phyloP scores from a whole-genome alignment of 2,888 invertebrate genomes.

The Chironomus riparius region DNA sequence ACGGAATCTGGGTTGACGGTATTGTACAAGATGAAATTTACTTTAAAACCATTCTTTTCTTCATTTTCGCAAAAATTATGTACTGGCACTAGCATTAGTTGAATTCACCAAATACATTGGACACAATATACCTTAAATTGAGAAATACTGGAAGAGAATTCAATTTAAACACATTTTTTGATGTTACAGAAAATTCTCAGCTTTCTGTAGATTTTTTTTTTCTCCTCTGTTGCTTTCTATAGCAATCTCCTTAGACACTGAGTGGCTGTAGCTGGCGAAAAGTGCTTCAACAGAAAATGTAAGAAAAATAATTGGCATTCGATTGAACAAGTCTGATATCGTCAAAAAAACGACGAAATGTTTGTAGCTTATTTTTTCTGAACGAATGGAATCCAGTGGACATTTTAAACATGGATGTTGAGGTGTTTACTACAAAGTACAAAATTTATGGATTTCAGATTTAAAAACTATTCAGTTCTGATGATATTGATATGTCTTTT shows the following conservation, averaged over 20 bases:
- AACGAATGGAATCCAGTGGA: no score
- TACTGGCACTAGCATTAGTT: conserved; percentile 1
- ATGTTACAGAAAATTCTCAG: background rate
- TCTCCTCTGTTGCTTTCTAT: no score
- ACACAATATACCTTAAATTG: conserved; percentile 8
- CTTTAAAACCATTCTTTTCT: background rate
- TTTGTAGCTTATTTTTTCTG: background rate
- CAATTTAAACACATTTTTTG: conserved; percentile 21
- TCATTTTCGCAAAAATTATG: background rate
- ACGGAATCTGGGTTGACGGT: conserved; percentile 23
- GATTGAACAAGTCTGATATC: conserved; percentile 21
- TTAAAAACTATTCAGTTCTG: no score
- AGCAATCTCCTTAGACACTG: no score
- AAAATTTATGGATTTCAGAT: no score
- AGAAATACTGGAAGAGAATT: conserved; percentile 25
- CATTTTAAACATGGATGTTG: no score
- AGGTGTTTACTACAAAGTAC: no score
- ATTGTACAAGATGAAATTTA: conserved; percentile 19
- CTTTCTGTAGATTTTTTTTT: background rate
- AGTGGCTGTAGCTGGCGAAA: background rate
- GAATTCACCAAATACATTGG: background rate
- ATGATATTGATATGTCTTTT: no score
- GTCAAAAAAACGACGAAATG: conserved; percentile 25
- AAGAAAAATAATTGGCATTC: conserved; percentile 26
- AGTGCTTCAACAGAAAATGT: conserved; percentile 25